Base-by-base conservation (phyloP, 2,797 vertebrate species). In the Helarctos malayanus region DNA sequence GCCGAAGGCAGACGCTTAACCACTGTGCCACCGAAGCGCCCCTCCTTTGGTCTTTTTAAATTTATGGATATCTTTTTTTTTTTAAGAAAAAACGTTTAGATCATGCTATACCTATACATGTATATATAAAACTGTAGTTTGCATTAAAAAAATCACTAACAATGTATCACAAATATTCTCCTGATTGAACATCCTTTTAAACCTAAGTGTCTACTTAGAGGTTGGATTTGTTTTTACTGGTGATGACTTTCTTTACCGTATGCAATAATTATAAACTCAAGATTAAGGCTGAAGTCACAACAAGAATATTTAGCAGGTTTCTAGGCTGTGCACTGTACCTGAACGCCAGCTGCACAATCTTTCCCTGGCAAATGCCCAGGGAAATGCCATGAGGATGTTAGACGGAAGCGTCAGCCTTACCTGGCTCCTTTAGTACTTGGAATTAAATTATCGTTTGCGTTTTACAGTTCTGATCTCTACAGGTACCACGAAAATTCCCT, bases 151-250 rank as follows among this genome's bases (percentile, higher is more conserved):
- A 49, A 71, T 83, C 45, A 19, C 49, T 94, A 82, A 88, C 59
- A 35, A 8, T 80, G 49, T 61, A 21, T 90, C 61, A 65, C 18
- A 38, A 90, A 15, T 0, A 56, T 87, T 89, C 81, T 78, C 89
- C 65, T 85, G 69, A 71, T 2, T 52, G 83, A 65, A 80, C 47
- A 82, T 85, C 10, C 68, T 63, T 82, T 85, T 82, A 96, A 86
- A 78, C 35, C 41, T 69, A 97, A 69, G 41, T 81, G 47, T 85
- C 97, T 95, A 38, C 80, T 97, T 95, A 97, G 78, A 91, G 95
- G 29, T 63, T 93, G 78, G 80, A 97, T 98, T 94, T 94, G 94
- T 90, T 97, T 98, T 89, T 56, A 71, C 75, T 35, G 71, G 85
- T 13, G 56, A 94, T 29, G 78, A 87, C 54, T 94, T 86, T 69